Evolutionary conservation across 2,113 vertebrate species (phyloP), one percentile per base, ranked within the genome.

Genomic region (Datnioides undecimradiatus): DNA sequence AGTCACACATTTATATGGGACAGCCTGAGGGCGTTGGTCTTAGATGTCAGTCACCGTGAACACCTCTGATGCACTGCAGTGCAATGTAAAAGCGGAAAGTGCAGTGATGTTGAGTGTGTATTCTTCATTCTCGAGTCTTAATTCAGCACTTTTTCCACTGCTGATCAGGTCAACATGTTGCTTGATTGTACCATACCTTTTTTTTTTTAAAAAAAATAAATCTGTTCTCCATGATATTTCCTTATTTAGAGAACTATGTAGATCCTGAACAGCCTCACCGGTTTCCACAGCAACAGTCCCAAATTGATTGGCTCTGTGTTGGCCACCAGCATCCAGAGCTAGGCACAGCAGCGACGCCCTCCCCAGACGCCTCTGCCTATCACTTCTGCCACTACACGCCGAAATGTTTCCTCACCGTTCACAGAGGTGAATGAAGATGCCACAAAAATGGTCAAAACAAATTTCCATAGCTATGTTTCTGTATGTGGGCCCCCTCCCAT

Each of bases 351-450:
- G 79, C 86, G 36, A 82, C 85, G 0, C 76, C 87, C 1, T 77
- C 91, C 1, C 82, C 85, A 0, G 87, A 88, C 1, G 29, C 74
- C 9, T 86, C 82, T 10, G 43, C 58, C 0, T 72, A 84, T 25
- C 87, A 90, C 57, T 86, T 82, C 84, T 93, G 87, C 71, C 88
- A 89, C 52, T 90, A 76, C 76, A 88, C 90, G 0, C 91, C 93
- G 0, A 93, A 93, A 67, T 87, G 87, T 64, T 88, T 89, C 79
- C 83, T 92, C 12, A 12, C 91, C 2, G 60, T 93, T 34, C 87
- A 86, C 51, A 85, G 73, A 91, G 91, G 93, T 92, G 65, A 87
- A 52, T 41, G 14, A 68, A 31, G 8, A 41, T n/a, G 4, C 3
- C 33, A 72, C n/a, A 43, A 36, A 54, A 58, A 19, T 2, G 3